These are phyloP conservation scores for Euzetes globulus DNA, from an alignment of 2,888 invertebrate genomes.

Conservation along the genomic window DNA sequence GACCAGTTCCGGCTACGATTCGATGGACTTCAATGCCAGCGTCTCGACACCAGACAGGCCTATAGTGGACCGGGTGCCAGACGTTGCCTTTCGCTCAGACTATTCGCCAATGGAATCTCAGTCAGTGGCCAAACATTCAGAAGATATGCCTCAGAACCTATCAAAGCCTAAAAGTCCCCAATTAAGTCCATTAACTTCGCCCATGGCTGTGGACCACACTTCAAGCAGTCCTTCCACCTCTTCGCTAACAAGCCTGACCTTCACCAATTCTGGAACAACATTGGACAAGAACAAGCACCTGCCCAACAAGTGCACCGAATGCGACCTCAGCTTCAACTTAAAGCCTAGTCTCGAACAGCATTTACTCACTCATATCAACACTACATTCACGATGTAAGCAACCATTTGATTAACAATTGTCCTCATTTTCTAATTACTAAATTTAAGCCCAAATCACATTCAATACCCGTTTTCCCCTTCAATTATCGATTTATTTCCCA, in stretches of 20 bases:
- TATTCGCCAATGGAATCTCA: not conserved
- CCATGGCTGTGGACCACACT: not conserved
- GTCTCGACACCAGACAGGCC: not conserved
- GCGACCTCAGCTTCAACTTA: conserved; percentile 10
- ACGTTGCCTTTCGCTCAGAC: not conserved
- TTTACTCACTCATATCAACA: not conserved
- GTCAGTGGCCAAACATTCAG: not conserved
- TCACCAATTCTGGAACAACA: not conserved
- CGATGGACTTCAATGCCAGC: not conserved
- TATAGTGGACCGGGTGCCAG: not conserved
- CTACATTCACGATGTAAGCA: not conserved
- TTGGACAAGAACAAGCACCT: not conserved
- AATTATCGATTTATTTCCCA: not conserved
- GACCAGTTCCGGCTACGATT: not conserved
- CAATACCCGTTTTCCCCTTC: not conserved
- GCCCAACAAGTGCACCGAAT: conserved; percentile 3
- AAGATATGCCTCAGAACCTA: not conserved
- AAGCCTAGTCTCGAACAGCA: conserved; percentile 9
- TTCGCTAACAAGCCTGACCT: not conserved
- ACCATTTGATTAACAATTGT: not conserved
- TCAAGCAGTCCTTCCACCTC: not conserved
- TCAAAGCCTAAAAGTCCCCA: not conserved
- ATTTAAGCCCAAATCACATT: not conserved
- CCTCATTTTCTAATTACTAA: not conserved
- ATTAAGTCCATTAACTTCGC: not conserved